phyloP scores from a whole-genome alignment of 2,888 invertebrate genomes.

The Phyllotreta striolata region DNA sequence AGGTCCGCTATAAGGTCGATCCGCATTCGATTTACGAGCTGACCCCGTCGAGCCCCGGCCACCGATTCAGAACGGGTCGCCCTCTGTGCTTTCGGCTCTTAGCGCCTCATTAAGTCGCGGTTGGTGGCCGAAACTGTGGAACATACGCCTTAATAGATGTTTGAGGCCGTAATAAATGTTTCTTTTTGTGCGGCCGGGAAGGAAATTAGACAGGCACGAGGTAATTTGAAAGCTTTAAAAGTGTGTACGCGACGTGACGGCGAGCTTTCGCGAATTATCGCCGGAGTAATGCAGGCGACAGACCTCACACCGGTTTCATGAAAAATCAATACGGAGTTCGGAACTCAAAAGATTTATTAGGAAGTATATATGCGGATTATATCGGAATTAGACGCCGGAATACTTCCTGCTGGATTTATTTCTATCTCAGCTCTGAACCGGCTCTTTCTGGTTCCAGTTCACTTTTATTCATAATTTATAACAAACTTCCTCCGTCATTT shows the following conservation, averaged over 20 bases:
- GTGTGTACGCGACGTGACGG: constrained; percentile 23
- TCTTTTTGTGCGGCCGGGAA: constrained; percentile 42
- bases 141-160: constrained; percentile 42
- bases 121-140: constrained; percentile 45
- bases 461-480: no score
- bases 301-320: constrained; percentile 17
- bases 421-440: no score
- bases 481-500: no score
- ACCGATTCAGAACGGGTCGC: constrained; percentile 50
- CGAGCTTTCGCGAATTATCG: constrained; percentile 34
- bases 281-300: constrained; percentile 14
- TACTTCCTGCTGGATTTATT: no score
- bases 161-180: constrained; percentile 39
- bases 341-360: constrained; percentile 18
- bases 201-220: constrained; percentile 43
- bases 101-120: constrained; percentile 51
- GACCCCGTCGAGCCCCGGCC: constrained; percentile 44
- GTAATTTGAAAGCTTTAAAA: constrained; percentile 39
- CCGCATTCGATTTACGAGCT: constrained; percentile 50
- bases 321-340: constrained; percentile 15
- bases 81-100: constrained; percentile 43
- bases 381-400: neutral
- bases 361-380: neutral
- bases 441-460: no score
- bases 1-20: constrained; percentile 26